Evolutionary conservation across 2,113 vertebrate species (phyloP).

Genomic region (rabbit (Oryctolagus cuniculus)): mOryCun1.1 NC_091434.1:88037501-88038000

Average conservation of each 20-base stretch:
- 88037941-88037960: background rate
- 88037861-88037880: background rate
- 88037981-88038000: background rate
- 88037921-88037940: background rate
- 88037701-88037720: slow-evolving; percentile 37
- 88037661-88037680: slow-evolving; percentile 9
- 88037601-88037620: background rate
- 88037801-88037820: background rate
- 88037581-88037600: background rate
- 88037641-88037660: slow-evolving; percentile 13
- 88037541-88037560: slow-evolving; percentile 20
- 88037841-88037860: slow-evolving; percentile 19
- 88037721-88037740: background rate
- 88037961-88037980: background rate
- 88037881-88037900: background rate
- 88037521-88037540: background rate
- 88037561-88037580: slow-evolving; percentile 24
- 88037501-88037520: background rate
- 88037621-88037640: background rate
- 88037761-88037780: background rate
- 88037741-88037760: background rate
- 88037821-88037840: background rate
- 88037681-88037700: slow-evolving; percentile 14
- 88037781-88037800: slow-evolving; percentile 33
- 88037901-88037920: background rate